phyloP scores from a whole-genome alignment of 2,888 invertebrate species.

The Eristalinus aeneus region DNA sequence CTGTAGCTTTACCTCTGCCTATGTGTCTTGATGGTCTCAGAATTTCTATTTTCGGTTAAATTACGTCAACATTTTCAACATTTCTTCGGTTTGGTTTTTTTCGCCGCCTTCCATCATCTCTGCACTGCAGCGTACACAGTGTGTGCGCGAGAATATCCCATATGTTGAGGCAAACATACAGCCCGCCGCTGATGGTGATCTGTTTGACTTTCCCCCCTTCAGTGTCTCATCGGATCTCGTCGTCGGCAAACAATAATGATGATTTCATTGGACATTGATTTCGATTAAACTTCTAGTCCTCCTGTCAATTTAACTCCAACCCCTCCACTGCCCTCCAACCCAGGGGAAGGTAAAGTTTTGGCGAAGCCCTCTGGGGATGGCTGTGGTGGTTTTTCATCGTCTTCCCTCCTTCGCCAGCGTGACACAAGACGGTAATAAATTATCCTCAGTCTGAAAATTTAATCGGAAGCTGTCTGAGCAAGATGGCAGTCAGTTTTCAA shows the following conservation, averaged over 20 bases:
- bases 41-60: slow-evolving; percentile 68
- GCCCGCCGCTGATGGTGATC: background rate
- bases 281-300: background rate
- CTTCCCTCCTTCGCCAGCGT: background rate
- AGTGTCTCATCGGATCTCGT: slow-evolving; percentile 2
- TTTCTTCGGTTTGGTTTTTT: slow-evolving; percentile 13
- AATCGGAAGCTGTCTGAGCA: slow-evolving; percentile 5
- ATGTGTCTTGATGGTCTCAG: slow-evolving; percentile 60
- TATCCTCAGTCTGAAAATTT: slow-evolving; percentile 16
- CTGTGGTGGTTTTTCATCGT: background rate
- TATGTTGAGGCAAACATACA: slow-evolving; percentile 38
- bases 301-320: background rate
- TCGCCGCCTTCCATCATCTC: background rate
- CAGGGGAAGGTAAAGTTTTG: slow-evolving; percentile 18
- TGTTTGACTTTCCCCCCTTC: slow-evolving; percentile 40
- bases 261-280: slow-evolving; percentile 58
- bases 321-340: background rate
- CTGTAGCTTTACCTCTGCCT: slow-evolving; percentile 24
- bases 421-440: slow-evolving; percentile 24
- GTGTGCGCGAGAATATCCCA: slow-evolving; percentile 34
- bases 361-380: background rate
- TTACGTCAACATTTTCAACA: slow-evolving; percentile 59
- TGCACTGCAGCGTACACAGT: slow-evolving; percentile 28
- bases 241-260: slow-evolving; percentile 34
- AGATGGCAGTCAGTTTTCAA: background rate